phyloP scores from a whole-genome alignment of 2,113 vertebrate genomes.

The Tretioscincus oriximinensis region DNA sequence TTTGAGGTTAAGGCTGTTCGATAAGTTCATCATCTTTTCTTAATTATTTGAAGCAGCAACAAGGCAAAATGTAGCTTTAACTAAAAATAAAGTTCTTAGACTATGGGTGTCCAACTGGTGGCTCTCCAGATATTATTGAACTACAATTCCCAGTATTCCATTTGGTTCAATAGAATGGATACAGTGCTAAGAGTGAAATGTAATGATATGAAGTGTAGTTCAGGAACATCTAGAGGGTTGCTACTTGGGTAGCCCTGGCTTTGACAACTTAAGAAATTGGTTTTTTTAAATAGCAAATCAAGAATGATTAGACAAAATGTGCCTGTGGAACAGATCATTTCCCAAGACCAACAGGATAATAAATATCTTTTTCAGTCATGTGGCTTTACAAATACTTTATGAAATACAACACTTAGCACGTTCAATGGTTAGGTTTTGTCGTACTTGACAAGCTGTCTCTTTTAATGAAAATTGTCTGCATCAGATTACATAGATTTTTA shows the following conservation, averaged over 20 bases:
- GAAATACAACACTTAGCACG: conserved; percentile 23
- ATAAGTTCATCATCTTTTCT: conserved; percentile 29
- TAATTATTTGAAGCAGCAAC: conserved; percentile 34
- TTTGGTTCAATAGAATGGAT: no score
- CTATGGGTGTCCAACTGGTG: no score
- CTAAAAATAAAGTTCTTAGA: background rate
- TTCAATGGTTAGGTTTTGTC: conserved; percentile 63
- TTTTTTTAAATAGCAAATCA: conserved; percentile 68
- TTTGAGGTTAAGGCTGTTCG: conserved; percentile 43
- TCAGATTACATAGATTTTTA: conserved; percentile 52
- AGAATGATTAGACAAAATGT: conserved; percentile 72
- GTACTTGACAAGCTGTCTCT: conserved; percentile 63
- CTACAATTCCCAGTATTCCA: no score
- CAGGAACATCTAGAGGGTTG: no score
- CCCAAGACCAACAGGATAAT: conserved; percentile 48
- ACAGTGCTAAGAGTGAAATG: no score
- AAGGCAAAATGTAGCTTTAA: conserved; percentile 35
- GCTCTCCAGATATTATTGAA: no score
- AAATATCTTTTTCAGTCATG: conserved; percentile 12
- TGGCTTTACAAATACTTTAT: conserved; percentile 35
- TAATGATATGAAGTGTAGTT: no score
- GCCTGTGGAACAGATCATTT: conserved; percentile 65
- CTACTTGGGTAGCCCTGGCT: no score
- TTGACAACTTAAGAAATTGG: conserved; percentile 63
- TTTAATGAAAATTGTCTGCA: conserved; percentile 61